A percentile compares a stretch with the other conserved stretches of the same genome.
Evolutionary conservation across 2,888 invertebrate species (phyloP).

Genomic region (Panopea generosa): DNA sequence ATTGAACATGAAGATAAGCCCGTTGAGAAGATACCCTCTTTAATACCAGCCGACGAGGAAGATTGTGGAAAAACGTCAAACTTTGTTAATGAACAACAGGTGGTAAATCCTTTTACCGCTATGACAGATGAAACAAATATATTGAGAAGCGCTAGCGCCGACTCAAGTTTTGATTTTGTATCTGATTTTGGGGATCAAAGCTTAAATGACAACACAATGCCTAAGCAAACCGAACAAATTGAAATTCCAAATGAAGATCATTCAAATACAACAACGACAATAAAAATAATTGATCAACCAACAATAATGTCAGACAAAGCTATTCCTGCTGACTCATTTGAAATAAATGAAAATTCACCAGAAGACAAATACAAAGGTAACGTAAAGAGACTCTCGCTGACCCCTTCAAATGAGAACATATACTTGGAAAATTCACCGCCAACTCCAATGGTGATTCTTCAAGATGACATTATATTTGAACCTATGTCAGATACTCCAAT

Average conservation of each 20-base stretch:
- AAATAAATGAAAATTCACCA: neutral
- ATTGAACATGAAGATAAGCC: neutral
- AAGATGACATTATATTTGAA: conserved; percentile 55
- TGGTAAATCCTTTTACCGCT: neutral
- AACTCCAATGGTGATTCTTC: conserved; percentile 45
- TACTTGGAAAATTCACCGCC: conserved; percentile 42
- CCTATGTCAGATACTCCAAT: conserved; percentile 24
- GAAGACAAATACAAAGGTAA: neutral
- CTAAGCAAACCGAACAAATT: neutral
- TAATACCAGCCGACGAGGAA: neutral
- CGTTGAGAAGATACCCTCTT: neutral
- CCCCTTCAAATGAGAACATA: conserved; percentile 43
- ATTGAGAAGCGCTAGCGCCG: neutral
- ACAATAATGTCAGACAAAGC: neutral
- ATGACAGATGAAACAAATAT: neutral
- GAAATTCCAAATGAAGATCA: conserved; percentile 3
- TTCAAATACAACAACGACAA: no score
- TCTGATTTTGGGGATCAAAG: no score
- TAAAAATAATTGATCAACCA: neutral
- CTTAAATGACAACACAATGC: no score
- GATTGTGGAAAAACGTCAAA: neutral
- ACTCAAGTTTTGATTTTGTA: neutral
- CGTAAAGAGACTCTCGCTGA: neutral
- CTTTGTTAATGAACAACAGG: neutral
- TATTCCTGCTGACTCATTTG: neutral